Base-by-base conservation (phyloP, 2,888 invertebrate species). In the Andrena chrysosceles region DNA sequence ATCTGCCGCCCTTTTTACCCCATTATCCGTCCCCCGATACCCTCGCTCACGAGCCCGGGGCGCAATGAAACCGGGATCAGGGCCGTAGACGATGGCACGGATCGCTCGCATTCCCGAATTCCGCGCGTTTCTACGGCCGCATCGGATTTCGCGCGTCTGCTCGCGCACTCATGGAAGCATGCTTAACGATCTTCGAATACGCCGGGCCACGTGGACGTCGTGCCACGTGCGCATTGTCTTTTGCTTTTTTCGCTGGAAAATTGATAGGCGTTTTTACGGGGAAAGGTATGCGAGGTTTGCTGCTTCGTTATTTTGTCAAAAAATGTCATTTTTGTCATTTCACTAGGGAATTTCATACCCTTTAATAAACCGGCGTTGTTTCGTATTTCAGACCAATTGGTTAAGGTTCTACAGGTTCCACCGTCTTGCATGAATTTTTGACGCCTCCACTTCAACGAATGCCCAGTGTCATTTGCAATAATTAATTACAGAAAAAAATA, bases 1-100 rank as follows among this genome's bases (percentile, higher is more conserved):
- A 92, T 92, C 91, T 91, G 92, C 89, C 88, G 79, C 85, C 79
- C 85, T 87, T 89, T 88, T 85, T 79, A 68, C 82, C 84, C 85
- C 71, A 59, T 71, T 79, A 77, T 69, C 68, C 67, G 77, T 75
- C 35, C 59, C 63, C 62, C 16, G 42, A 42, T 16, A 16, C 42
- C 71, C 71, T 68, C 77, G 72, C 72, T 59, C 73, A 29, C 69
- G 56, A 54, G 66, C 69, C 49, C 42, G 42, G 74, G 26, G 35
- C 59, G 68, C 81, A 35, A 71, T 54, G 79, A 63, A 70, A 70
- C 66, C 60, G 77, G 68, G 70, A 63, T 80, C 73, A 69, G 80
- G 75, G 77, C 77, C 59, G 71, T 56, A 49, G n/a, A 70, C 33
- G 67, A 52, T n/a, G 62, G 7, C 56, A 29, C n/a, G 60, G 68